Evolutionary conservation across 2,797 vertebrate species (phyloP).

Genomic region (Anguilla anguilla): DNA sequence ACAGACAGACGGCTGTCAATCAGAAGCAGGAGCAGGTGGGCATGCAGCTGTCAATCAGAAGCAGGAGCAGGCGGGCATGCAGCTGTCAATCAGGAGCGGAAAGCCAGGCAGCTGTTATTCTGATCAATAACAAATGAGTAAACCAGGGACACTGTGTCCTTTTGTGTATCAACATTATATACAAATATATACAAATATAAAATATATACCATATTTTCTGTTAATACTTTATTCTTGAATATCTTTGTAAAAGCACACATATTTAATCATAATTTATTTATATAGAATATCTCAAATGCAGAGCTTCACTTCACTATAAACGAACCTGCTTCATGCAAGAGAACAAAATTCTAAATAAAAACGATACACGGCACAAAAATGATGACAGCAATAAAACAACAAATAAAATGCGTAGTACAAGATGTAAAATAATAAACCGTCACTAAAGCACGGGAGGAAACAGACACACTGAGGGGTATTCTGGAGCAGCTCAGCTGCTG

Average conservation of each 20-base stretch:
- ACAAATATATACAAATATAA: too few relatives aligned
- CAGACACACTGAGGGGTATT: not conserved
- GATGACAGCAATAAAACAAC: not conserved
- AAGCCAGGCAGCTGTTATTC: too few relatives aligned
- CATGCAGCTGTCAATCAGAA: not conserved
- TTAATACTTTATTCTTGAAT: not conserved
- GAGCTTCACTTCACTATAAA: not conserved
- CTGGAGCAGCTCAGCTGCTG: too few relatives aligned
- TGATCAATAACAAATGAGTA: too few relatives aligned
- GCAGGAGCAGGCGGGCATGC: not conserved
- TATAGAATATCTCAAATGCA: not conserved
- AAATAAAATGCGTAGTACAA: not conserved
- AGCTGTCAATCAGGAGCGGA: not conserved
- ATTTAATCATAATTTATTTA: not conserved
- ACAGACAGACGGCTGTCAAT: conserved; percentile 1
- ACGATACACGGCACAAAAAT: not conserved
- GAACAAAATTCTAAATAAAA: too few relatives aligned
- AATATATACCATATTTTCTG: not conserved
- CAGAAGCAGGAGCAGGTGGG: not conserved
- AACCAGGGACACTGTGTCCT: too few relatives aligned
- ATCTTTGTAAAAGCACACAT: not conserved
- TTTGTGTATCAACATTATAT: too few relatives aligned
- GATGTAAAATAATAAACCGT: not conserved
- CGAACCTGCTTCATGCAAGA: not conserved
- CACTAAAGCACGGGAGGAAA: not conserved